Conservation (phyloP, 2,888 invertebrate genomes). For the Galerucella calmariensis region DNA sequence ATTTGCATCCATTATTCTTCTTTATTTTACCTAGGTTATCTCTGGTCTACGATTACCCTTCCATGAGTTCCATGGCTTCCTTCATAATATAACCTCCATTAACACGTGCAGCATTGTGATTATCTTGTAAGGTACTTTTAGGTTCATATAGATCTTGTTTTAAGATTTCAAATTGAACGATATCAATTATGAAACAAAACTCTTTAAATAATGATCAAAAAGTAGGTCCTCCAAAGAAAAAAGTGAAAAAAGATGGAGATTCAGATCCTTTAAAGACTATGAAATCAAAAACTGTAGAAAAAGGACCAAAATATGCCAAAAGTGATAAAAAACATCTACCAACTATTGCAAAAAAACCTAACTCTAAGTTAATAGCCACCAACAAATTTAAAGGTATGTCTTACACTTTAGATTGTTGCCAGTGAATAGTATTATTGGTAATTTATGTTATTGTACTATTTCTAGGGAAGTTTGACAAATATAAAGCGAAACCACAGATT, state of each 20-base stretch:
- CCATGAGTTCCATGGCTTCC: too few species aligned
- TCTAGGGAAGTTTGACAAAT: slow-evolving; percentile 33
- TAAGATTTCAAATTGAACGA: not conserved
- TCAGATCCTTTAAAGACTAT: not conserved
- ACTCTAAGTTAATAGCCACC: slow-evolving; percentile 2
- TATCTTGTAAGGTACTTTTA: not conserved
- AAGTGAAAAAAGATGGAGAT: slow-evolving; percentile 21
- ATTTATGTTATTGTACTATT: not conserved
- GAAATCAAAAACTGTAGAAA: slow-evolving; percentile 2
- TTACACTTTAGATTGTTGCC: not conserved
- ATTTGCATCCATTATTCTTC: too few species aligned
- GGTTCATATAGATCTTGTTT: not conserved
- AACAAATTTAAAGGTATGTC: slow-evolving; percentile 17
- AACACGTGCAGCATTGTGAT: not conserved
- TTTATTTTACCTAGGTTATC: too few species aligned
- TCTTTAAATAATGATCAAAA: not conserved
- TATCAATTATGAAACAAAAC: not conserved
- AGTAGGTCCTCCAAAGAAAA: slow-evolving; percentile 30
- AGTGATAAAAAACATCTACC: slow-evolving; percentile 37
- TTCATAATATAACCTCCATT: too few species aligned
- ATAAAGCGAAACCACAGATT: slow-evolving; percentile 43
- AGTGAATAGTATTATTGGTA: not conserved
- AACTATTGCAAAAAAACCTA: slow-evolving; percentile 40
- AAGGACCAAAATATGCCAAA: slow-evolving; percentile 39
- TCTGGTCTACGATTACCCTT: too few species aligned